These are phyloP conservation scores for Cephus cinctus DNA, from an alignment of 1,140 invertebrate species.

Conservation along the genomic window DNA sequence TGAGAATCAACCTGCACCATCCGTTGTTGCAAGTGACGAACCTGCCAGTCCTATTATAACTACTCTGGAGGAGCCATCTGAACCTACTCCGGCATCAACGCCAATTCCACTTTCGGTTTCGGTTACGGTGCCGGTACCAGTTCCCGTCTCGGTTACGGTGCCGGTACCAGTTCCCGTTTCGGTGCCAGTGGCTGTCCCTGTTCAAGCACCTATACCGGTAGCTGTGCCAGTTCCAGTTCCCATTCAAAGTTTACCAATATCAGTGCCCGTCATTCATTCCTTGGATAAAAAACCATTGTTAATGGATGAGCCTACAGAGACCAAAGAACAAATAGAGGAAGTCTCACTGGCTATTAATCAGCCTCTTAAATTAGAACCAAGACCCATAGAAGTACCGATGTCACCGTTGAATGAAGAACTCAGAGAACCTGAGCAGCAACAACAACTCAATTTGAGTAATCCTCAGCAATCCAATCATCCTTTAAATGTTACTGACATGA, in stretches of 20 bases:
- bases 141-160: too few species aligned
- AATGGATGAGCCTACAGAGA: slow-evolving; percentile 34
- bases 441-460: slow-evolving; percentile 29
- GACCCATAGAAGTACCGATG: slow-evolving; percentile 41
- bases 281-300: slow-evolving; percentile 43
- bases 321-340: slow-evolving; percentile 44
- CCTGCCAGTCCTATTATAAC: slow-evolving; percentile 38
- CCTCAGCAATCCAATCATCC: too few species aligned
- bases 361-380: slow-evolving; percentile 44
- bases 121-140: too few species aligned
- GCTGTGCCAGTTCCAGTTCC: not conserved
- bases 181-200: too few species aligned
- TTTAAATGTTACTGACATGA: slow-evolving; percentile 34
- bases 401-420: slow-evolving; percentile 24
- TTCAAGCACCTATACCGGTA: too few species aligned
- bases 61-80: slow-evolving; percentile 51
- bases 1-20: slow-evolving; percentile 61
- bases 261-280: slow-evolving; percentile 49
- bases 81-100: slow-evolving; percentile 39
- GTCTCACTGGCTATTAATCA: slow-evolving; percentile 32
- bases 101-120: slow-evolving; percentile 34
- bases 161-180: too few species aligned
- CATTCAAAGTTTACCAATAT: slow-evolving; percentile 46
- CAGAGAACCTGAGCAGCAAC: slow-evolving; percentile 20
- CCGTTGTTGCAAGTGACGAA: slow-evolving; percentile 44